Evolutionary conservation across 2,797 vertebrate species (phyloP).

Genomic region (Myripristis jacobus): DNA sequence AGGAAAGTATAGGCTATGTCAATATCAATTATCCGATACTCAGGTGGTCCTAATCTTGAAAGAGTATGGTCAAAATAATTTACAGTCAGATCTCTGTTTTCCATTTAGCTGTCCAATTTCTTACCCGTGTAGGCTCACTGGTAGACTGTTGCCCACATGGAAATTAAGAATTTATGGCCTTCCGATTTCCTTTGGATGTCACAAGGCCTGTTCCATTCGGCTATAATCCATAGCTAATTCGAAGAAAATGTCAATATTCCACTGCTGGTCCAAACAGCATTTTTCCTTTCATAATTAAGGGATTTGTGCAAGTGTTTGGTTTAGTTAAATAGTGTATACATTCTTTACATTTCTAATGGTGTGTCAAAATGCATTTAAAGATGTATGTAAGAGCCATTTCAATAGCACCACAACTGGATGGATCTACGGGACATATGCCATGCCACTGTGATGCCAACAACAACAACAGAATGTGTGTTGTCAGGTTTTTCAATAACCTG

Average conservation of each 20-base stretch:
- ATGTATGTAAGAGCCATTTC: neutral
- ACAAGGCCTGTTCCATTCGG: constrained; percentile 19
- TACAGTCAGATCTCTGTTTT: constrained; percentile 22
- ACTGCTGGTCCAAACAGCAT: neutral
- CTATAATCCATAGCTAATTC: neutral
- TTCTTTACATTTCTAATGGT: neutral
- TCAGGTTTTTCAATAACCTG: neutral
- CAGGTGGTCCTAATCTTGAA: constrained; percentile 20
- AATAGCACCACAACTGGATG: too few relatives aligned
- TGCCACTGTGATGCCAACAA: neutral
- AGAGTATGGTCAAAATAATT: constrained; percentile 40
- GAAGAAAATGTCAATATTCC: neutral
- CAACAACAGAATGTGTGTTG: neutral
- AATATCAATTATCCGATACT: constrained; percentile 49
- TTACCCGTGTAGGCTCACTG: constrained; percentile 48
- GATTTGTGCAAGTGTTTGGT: neutral
- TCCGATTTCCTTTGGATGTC: constrained; percentile 22
- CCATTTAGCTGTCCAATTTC: constrained; percentile 36
- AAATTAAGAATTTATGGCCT: constrained; percentile 30
- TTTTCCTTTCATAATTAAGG: neutral
- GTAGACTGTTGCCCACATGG: constrained; percentile 15
- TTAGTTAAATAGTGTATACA: neutral
- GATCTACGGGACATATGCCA: neutral
- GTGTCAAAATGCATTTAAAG: constrained; percentile 4
- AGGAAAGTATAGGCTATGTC: neutral